phyloP scores from a whole-genome alignment of 2,113 vertebrate genomes.

The Amazona guildingii region DNA sequence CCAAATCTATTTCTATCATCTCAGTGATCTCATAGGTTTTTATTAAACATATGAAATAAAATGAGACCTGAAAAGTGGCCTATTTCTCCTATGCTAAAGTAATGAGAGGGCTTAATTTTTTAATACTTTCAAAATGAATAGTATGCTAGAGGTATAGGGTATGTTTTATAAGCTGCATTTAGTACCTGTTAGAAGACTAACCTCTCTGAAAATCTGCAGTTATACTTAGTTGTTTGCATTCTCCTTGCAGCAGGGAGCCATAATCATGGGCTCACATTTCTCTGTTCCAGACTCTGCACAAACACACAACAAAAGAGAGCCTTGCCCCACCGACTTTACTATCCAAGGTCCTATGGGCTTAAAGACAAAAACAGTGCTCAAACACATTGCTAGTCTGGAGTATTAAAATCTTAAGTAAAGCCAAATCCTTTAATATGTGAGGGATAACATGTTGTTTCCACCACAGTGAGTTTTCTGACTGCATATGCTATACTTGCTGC shows the following conservation, averaged over 20 bases:
- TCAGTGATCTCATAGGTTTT: conserved; percentile 65
- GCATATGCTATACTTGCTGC: neutral
- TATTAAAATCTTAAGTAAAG: neutral
- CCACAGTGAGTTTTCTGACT: neutral
- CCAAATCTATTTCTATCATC: conserved; percentile 56
- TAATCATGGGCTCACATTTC: neutral
- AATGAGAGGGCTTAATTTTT: neutral
- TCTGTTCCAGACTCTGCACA: neutral
- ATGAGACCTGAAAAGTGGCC: neutral
- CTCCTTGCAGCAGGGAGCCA: neutral
- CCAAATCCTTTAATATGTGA: neutral
- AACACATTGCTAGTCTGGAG: neutral
- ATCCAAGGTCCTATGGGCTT: neutral
- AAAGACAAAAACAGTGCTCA: neutral
- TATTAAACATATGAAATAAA: conserved; percentile 58
- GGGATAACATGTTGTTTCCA: neutral
- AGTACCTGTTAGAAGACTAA: neutral
- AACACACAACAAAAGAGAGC: neutral
- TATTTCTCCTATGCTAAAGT: neutral
- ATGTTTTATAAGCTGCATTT: neutral
- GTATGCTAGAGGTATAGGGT: neutral
- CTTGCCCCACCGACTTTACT: neutral
- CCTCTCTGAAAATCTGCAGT: neutral
- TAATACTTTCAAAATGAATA: neutral
- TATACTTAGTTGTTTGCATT: neutral